These are phyloP conservation scores for Tinea semifulvella DNA, from an alignment of 2,888 invertebrate species.

Conservation along the genomic window DNA sequence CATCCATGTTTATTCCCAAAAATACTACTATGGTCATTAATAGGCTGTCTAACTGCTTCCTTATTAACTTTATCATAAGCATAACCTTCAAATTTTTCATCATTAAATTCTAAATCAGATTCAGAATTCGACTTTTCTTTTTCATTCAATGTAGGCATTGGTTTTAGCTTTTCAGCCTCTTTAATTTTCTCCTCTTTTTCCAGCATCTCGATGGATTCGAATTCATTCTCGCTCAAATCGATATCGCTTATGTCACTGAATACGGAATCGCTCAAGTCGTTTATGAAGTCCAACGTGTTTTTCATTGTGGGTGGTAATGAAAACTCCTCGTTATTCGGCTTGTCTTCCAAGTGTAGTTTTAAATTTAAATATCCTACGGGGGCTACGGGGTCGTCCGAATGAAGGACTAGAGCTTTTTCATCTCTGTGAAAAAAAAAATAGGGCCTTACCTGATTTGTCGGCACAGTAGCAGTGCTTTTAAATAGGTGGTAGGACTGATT, in stretches of 20 bases:
- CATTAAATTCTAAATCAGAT: slow-evolving; percentile 36
- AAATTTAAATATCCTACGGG: slow-evolving; percentile 95
- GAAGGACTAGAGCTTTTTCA: slow-evolving; percentile 85
- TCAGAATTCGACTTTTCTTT: slow-evolving; percentile 29
- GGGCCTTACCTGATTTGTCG: no score
- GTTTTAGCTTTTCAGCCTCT: slow-evolving; percentile 44
- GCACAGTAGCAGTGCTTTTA: no score
- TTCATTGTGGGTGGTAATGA: slow-evolving; percentile 58
- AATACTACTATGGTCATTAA: slow-evolving; percentile 69
- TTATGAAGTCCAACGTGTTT: slow-evolving; percentile 68
- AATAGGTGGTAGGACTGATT: no score
- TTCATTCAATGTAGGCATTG: slow-evolving; percentile 42
- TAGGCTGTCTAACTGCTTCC: slow-evolving; percentile 66
- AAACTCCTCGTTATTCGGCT: slow-evolving; percentile 53
- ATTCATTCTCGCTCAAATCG: slow-evolving; percentile 69
- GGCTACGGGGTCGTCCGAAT: slow-evolving; percentile 91
- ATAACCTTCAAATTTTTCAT: slow-evolving; percentile 44
- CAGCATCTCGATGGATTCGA: slow-evolving; percentile 67
- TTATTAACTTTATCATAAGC: slow-evolving; percentile 48
- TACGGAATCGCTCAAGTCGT: slow-evolving; percentile 69
- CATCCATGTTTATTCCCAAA: slow-evolving; percentile 79
- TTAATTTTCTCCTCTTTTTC: slow-evolving; percentile 56
- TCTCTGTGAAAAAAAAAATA: slow-evolving; percentile 72
- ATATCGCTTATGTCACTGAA: slow-evolving; percentile 73
- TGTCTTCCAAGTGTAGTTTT: slow-evolving; percentile 80